These are phyloP conservation scores for Mustelus asterias DNA, from an alignment of 2,113 vertebrate species.

Conservation along the genomic window DNA sequence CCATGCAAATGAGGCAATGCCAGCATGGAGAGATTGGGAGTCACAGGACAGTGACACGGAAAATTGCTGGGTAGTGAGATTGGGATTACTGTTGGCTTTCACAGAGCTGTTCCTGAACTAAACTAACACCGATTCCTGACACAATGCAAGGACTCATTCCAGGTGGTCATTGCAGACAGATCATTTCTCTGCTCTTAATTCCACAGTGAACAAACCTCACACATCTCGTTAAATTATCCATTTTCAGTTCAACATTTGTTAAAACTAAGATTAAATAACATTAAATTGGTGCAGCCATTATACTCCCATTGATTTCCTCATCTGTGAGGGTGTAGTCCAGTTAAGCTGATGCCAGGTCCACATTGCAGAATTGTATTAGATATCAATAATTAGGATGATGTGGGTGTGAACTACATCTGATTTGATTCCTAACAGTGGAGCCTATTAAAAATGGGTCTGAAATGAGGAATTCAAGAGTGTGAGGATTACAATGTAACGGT, in stretches of 20 bases:
- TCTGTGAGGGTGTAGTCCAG: not conserved
- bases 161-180: not conserved
- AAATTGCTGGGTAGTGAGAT: not conserved
- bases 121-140: not conserved
- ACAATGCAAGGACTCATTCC: not conserved
- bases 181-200: not conserved
- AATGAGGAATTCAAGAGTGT: not conserved
- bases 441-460: not conserved
- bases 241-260: too few species aligned
- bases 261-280: not conserved
- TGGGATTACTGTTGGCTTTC: not conserved
- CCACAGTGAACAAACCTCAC: not conserved
- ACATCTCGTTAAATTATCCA: too few species aligned
- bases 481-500: not conserved
- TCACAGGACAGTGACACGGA: not conserved
- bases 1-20: conserved; percentile 42
- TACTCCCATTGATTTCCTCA: not conserved
- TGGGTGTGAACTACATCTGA: not conserved
- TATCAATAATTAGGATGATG: not conserved
- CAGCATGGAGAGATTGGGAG: conserved; percentile 36
- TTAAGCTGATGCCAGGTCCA: not conserved
- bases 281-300: not conserved
- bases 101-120: not conserved
- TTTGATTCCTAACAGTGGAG: not conserved
- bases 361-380: not conserved